Base-by-base conservation (phyloP, 1,140 invertebrate genomes). In the Caerostris extrusa region DNA sequence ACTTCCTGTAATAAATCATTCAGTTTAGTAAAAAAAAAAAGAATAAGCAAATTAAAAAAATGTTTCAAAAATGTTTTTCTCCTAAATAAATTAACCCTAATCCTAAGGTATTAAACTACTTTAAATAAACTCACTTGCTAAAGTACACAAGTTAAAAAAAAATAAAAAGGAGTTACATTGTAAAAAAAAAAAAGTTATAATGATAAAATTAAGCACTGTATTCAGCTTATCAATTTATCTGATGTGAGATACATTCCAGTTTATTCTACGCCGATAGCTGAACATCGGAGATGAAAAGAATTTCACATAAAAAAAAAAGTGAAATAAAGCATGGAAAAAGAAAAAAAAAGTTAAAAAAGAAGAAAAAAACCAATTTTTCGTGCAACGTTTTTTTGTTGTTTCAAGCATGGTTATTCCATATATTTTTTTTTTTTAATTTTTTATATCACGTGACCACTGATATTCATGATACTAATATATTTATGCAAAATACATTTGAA, bases 381-480 rank as follows among this genome's bases (percentile, higher is more conserved):
- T 53, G n/a, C 61, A 50, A 87, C 58, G 60, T 87, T 19, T 57
- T 77, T 14, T 61, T 14, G 14, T 50, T n/a, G 19, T 64, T 2
- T 61, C 8, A 56, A 56, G 85, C 85, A 58, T 87, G 85, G 58
- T 14, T 58, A 64, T 34, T 7, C 7, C 5, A 61, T 3, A 10
- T 8, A 14, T 87, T 64, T 87, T 87, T n/a, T 3, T 14, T 34
- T 34, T 34, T 34, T 0, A 34, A n/a, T n/a, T 34, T 34, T 34
- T 34, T 50, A 0, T 64, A 14, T 60, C 85, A 87, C 85, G 60
- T 87, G 85, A 83, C 19, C 85, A 87, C 61, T 64, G 85, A 87
- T 87, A 61, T 61, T 64, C 85, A 87, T 87, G 61, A 87, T 61
- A 87, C 85, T 87, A 87, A 87, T 50, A 87, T 12, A 61, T n/a